Conservation (phyloP, 53 echinoderm and acorn worm species). For the Hippasteria phrygiana region DNA sequence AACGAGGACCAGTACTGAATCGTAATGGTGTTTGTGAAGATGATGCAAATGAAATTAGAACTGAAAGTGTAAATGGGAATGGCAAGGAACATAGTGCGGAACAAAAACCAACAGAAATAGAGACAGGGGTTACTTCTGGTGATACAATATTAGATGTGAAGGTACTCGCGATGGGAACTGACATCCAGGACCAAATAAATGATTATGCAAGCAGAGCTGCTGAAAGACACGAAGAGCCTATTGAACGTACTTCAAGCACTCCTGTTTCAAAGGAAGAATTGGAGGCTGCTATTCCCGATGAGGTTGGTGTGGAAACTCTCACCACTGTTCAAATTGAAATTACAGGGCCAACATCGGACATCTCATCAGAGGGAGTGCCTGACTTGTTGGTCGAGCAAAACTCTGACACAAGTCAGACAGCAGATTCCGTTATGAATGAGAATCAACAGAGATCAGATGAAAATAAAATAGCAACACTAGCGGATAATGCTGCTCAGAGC, state of each 20-base stretch:
- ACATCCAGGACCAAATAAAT: background rate
- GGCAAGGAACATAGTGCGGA: background rate
- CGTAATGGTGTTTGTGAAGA: slow-evolving; percentile 18
- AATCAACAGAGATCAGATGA: background rate
- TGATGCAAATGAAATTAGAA: slow-evolving; percentile 11
- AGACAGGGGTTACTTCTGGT: background rate
- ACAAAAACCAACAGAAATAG: slow-evolving; percentile 12
- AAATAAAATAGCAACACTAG: background rate
- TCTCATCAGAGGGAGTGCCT: background rate
- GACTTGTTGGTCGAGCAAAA: slow-evolving; percentile 20
- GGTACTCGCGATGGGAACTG: background rate
- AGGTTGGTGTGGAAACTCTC: background rate
- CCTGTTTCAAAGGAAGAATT: background rate
- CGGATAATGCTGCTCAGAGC: background rate
- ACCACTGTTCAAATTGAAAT: slow-evolving; percentile 29
- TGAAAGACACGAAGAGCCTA: background rate
- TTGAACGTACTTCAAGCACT: background rate
- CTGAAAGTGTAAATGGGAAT: slow-evolving; percentile 11
- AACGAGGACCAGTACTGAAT: background rate
- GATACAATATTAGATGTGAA: background rate
- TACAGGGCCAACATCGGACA: background rate
- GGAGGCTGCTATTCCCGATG: background rate
- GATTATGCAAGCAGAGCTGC: background rate
- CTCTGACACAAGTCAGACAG: slow-evolving; percentile 10
- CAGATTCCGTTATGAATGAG: background rate